Base-by-base conservation (phyloP, 2,888 invertebrate genomes). In the Hylaea fasciaria region DNA sequence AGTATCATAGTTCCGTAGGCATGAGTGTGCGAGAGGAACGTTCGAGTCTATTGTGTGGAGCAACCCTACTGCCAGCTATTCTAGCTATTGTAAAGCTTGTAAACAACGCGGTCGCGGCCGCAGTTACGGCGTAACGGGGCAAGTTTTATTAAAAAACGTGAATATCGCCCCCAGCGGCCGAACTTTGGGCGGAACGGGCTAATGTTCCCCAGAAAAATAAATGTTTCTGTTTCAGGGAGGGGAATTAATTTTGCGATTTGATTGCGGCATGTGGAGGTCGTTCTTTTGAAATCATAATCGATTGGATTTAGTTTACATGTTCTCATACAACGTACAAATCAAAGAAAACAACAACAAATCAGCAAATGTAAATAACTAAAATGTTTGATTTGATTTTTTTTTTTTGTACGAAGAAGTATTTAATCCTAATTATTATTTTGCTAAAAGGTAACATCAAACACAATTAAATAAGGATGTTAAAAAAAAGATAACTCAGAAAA, bases 91-190 rank as follows among this genome's bases (percentile, higher is more conserved):
- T 51, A 49, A 46, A 41, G 51, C 66, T 70, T 69, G 70, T 70
- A 70, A 68, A 69, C 70, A 72, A 65, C 58, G 62, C 44, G 62
- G 60, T 55, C 47, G 17, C 45, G 43, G 35, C 50, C 60, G 53
- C 68, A 68, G 68, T 58, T 60, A 64, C 52, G 65, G 57, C 63
- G 56, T 68, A 72, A 71, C 69, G 70, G 63, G 66, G 58, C 65
- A 74, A 74, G 73, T 74, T 74, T 74, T 74, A 74, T 73, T 74
- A 73, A 74, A 74, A 74, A 73, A 66, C 45, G 59, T 47, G 52
- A 50, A 58, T 69, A 71, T 71, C 48, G 59, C 64, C 65, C 70
- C 65, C 41, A 39, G 66, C 52, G 68, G 52, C 49, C 28, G 40
- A 66, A 66, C 43, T 62, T 64, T 16, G 57, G 41, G 22, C 48